phyloP scores from a whole-genome alignment of 2,113 vertebrate genomes.

The Salvelinus namaycush region DNA sequence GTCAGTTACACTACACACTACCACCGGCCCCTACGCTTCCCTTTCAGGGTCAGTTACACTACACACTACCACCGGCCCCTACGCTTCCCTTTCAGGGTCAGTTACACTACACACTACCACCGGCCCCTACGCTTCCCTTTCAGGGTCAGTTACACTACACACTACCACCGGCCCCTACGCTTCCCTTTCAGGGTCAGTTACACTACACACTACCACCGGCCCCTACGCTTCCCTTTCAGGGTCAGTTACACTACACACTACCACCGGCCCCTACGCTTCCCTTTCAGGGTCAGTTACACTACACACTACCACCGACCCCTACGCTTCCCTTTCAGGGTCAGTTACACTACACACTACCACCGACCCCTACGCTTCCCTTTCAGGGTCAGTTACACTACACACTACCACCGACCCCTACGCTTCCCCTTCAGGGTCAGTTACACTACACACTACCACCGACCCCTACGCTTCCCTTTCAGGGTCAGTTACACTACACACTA shows the following conservation, averaged over 20 bases:
- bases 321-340: constrained; percentile 92
- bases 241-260: no score
- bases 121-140: constrained; percentile 91
- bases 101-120: constrained; percentile 70
- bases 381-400: not conserved
- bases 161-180: not conserved
- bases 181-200: not conserved
- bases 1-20: not conserved
- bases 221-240: no score
- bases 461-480: no score
- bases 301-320: constrained; percentile 84
- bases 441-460: no score
- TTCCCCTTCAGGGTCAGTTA: no score
- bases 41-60: no score
- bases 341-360: not conserved
- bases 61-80: no score
- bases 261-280: no score
- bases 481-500: constrained; percentile 58
- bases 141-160: constrained; percentile 74
- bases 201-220: not conserved
- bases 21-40: no score
- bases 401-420: not conserved
- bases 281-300: no score
- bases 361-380: not conserved
- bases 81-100: no score